These are phyloP conservation scores for Leguminivora glycinivorella DNA, from an alignment of 1,140 invertebrate species.

Conservation along the genomic window DNA sequence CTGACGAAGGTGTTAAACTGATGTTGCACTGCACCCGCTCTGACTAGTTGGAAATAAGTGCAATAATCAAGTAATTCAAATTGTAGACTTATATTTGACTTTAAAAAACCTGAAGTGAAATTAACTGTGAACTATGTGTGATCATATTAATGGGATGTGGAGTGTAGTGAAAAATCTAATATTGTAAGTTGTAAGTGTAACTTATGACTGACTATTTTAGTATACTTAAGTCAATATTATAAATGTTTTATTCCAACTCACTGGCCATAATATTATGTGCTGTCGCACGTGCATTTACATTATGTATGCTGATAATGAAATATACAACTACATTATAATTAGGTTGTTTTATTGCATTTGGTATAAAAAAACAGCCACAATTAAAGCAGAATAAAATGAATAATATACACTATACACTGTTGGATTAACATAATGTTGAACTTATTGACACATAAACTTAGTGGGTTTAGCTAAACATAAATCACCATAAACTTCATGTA, in stretches of 20 bases:
- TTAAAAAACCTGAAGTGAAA: neutral
- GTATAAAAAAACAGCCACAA: neutral
- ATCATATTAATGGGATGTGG: neutral
- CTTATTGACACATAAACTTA: neutral
- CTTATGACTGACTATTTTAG: constrained; percentile 9
- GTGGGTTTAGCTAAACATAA: neutral
- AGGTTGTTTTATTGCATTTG: neutral
- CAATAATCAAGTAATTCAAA: constrained; percentile 1
- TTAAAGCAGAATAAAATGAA: neutral
- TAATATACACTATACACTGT: neutral
- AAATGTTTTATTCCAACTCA: neutral
- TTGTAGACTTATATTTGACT: neutral
- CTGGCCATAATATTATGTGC: neutral
- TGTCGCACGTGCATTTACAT: neutral
- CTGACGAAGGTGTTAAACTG: constrained; percentile 50
- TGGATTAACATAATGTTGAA: neutral
- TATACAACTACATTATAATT: constrained; percentile 1
- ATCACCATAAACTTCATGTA: neutral
- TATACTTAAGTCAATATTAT: neutral
- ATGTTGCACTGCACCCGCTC: constrained; percentile 10
- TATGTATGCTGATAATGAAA: neutral
- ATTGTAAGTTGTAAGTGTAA: neutral
- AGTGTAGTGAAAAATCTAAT: neutral
- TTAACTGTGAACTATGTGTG: constrained; percentile 12
- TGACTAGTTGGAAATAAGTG: constrained; percentile 12